Evolutionary conservation across 2,113 vertebrate species (phyloP).

Genomic region (Rhinoptilus africanus): DNA sequence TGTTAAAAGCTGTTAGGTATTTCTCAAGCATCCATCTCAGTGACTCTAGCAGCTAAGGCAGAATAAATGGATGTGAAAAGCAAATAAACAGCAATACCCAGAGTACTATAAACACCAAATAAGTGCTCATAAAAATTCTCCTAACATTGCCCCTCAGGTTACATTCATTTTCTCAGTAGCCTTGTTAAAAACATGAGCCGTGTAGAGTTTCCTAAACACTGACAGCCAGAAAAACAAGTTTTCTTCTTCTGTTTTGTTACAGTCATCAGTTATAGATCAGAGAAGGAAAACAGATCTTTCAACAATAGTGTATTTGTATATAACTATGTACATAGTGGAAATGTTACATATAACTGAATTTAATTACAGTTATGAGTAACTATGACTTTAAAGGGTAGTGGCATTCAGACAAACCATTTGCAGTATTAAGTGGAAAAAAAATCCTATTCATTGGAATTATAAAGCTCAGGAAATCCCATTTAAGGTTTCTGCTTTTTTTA

Average conservation of each 20-base stretch:
- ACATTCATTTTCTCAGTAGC: constrained; percentile 7
- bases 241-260: not conserved
- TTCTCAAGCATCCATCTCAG: not conserved
- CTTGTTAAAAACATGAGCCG: not conserved
- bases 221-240: not conserved
- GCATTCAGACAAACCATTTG: not conserved
- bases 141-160: not conserved
- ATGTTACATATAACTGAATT: not conserved
- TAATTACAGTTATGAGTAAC: not conserved
- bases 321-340: not conserved
- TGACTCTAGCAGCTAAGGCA: not conserved
- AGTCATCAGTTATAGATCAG: not conserved
- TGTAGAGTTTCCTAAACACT: not conserved
- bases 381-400: not conserved
- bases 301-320: not conserved
- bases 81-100: not conserved
- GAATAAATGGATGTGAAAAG: constrained; percentile 22
- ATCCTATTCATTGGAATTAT: not conserved
- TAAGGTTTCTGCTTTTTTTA: not conserved
- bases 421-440: not conserved
- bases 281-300: not conserved
- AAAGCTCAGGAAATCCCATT: not conserved
- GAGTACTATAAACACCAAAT: constrained; percentile 25
- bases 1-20: not conserved
- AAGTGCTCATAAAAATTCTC: constrained; percentile 28